phyloP scores from a whole-genome alignment of 2,888 invertebrate genomes.

The Drosophila rubida region DNA sequence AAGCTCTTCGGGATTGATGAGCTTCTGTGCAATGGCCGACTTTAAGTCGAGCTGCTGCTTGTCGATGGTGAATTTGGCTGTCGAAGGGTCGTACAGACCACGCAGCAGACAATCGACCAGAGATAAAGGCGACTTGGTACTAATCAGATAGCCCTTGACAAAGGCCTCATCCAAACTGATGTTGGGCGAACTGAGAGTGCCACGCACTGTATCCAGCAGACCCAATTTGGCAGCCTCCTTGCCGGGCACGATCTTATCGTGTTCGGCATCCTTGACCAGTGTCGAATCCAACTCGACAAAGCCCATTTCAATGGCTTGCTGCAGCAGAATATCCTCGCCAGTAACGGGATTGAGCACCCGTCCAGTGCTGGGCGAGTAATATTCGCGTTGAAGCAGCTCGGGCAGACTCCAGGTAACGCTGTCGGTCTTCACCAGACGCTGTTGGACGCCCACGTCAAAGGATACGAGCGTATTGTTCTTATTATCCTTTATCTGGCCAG shows the following conservation, averaged over 20 bases:
- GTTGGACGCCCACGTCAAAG: conserved; percentile 89
- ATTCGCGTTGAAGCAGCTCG: conserved; percentile 91
- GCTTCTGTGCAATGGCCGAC: conserved; percentile 90
- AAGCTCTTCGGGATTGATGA: conserved; percentile 91
- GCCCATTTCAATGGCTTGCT: conserved; percentile 90
- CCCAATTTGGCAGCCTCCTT: conserved; percentile 89
- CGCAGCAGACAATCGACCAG: conserved; percentile 93
- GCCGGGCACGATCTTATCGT: conserved; percentile 88
- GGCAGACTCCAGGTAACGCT: conserved; percentile 89
- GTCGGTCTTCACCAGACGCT: conserved; percentile 90
- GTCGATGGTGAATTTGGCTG: conserved; percentile 90
- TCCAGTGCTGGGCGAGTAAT: conserved; percentile 90
- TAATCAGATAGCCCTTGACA: conserved; percentile 92
- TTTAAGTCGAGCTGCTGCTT: conserved; percentile 89
- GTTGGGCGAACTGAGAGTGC: conserved; percentile 89
- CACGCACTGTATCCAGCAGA: conserved; percentile 89
- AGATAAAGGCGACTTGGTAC: conserved; percentile 92
- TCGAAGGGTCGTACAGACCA: conserved; percentile 91
- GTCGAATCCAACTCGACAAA: conserved; percentile 90
- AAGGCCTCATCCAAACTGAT: conserved; percentile 92
- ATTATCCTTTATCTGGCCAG: conserved; percentile 90
- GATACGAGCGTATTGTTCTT: conserved; percentile 89
- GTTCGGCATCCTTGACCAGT: conserved; percentile 90
- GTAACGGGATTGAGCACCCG: conserved; percentile 91
- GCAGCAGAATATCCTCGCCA: conserved; percentile 90